Base-by-base conservation (phyloP, 1,140 invertebrate species). In the Agraylea sexmaculata region DNA sequence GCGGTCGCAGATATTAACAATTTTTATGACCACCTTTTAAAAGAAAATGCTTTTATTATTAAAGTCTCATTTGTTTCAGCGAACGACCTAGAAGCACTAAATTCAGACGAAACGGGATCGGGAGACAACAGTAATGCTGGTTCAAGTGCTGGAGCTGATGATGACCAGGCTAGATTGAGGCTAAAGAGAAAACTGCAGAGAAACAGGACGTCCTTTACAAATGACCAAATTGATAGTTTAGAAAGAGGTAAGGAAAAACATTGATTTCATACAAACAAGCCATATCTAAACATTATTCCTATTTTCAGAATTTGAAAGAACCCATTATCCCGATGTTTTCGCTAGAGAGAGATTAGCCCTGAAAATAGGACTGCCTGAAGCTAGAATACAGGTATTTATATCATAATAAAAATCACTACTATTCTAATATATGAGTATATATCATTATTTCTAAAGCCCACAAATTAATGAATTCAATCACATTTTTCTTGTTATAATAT, bases 151-250 rank as follows among this genome's bases (percentile, higher is more conserved):
- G 91, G 78, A 39, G 73, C 75, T 33, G 87, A 90, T 50, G 87
- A 89, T 54, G 84, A 88, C 51, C 86, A 89, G 51, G 81, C 87
- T 2, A 68, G 88, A 43, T 67, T 95, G 30, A 74, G 88, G 46
- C 73, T 95, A 8, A 99, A 99, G 66, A 69, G 94, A 55, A 99
- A 99, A 69, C 74, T 99, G 40, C 95, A 99, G 66, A 73, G 95
- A 47, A 99, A 99, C 67, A 73, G 95, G 51, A 99, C 95, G 39
- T 97, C 93, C 41, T 99, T 99, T 66, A 96, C 91, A 47, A 96
- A 95, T 57, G 91, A 97, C 54, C 95, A 99, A 68, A 96, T 99
- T 52, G 95, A 99, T 61, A 91, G 88, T 49, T 71, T 99, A 42
- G 96, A 99, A 68, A 93, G 95, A 83, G 90, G 90, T 94, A 60